phyloP scores from a whole-genome alignment of 1,140 invertebrate species.

The Cheumatopsyche charites region DNA sequence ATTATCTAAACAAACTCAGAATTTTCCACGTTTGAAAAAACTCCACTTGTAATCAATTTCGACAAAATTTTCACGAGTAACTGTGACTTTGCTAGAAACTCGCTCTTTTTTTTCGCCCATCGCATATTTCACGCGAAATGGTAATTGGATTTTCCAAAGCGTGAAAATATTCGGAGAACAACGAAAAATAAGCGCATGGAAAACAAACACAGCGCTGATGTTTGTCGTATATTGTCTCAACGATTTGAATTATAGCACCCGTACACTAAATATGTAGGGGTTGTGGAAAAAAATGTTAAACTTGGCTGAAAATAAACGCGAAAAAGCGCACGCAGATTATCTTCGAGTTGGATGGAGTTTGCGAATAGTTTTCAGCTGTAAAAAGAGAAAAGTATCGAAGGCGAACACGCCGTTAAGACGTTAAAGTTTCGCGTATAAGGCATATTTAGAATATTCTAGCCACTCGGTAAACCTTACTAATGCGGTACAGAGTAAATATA shows the following conservation, averaged over 20 bases:
- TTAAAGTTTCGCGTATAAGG: slow-evolving; percentile 39
- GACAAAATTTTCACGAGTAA: too few species aligned
- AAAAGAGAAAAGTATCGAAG: slow-evolving; percentile 34
- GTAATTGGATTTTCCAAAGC: slow-evolving; percentile 25
- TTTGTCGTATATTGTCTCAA: slow-evolving; percentile 26
- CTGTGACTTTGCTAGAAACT: neutral
- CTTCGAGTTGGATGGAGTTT: slow-evolving; percentile 20
- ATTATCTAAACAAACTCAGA: too few species aligned
- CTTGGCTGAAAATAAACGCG: neutral
- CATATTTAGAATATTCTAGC: slow-evolving; percentile 38
- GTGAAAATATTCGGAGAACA: slow-evolving; percentile 16
- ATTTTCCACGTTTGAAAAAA: too few species aligned
- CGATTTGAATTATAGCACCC: slow-evolving; percentile 19
- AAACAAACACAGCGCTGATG: slow-evolving; percentile 14
- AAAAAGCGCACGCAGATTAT: slow-evolving; percentile 21
- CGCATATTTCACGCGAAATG: slow-evolving; percentile 17
- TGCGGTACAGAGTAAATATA: neutral
- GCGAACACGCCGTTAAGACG: slow-evolving; percentile 32
- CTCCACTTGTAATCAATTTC: too few species aligned
- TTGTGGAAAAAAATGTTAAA: neutral
- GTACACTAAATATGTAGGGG: slow-evolving; percentile 7
- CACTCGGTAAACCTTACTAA: neutral
- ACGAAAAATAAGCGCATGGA: neutral
- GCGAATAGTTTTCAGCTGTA: slow-evolving; percentile 24
- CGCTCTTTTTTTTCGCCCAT: neutral